Evolutionary conservation across 2,888 invertebrate species (phyloP).

Genomic region (Chaetoderma sp.): DNA sequence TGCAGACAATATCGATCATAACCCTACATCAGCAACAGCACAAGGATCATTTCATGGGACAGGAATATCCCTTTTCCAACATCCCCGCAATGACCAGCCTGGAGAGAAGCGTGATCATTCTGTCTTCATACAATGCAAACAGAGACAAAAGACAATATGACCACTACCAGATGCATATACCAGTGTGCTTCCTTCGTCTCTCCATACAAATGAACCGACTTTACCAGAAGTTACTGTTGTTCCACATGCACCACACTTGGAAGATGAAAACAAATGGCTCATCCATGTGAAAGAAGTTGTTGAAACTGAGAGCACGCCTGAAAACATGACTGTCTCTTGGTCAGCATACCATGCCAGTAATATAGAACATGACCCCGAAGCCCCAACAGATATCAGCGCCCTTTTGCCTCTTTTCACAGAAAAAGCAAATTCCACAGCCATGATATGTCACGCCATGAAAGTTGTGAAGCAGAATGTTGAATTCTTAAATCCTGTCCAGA

Average conservation of each 20-base stretch:
- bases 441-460: slow-evolving; percentile 29
- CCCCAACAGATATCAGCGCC: not conserved
- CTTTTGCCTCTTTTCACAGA: not conserved
- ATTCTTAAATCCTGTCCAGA: slow-evolving; percentile 12
- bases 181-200: not conserved
- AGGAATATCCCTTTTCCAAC: slow-evolving; percentile 31
- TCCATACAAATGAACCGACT: not conserved
- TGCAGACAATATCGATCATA: slow-evolving; percentile 40
- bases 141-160: not conserved
- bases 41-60: slow-evolving; percentile 38
- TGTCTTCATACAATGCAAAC: not conserved
- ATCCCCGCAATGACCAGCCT: slow-evolving; percentile 1
- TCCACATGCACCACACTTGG: not conserved
- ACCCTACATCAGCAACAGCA: slow-evolving; percentile 36
- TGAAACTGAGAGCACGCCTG: not conserved
- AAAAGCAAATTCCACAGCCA: slow-evolving; percentile 18
- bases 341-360: not conserved
- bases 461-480: not conserved
- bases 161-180: not conserved
- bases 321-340: not conserved
- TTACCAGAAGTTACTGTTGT: not conserved
- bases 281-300: not conserved
- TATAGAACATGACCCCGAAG: not conserved
- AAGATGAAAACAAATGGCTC: not conserved
- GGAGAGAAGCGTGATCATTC: not conserved